Conservation (phyloP, 2,113 vertebrate genomes). For the Gambusia affinis region DNA sequence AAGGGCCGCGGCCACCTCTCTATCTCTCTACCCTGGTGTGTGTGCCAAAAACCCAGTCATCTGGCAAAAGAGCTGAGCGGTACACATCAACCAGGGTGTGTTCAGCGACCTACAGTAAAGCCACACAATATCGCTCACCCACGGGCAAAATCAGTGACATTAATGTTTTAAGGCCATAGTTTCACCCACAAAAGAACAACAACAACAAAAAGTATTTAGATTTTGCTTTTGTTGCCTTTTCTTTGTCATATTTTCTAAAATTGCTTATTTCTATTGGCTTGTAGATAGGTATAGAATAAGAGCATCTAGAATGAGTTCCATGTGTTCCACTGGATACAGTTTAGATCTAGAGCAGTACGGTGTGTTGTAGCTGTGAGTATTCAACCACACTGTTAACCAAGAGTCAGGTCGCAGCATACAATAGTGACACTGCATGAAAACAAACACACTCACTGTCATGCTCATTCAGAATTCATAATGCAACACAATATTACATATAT, state of each 20-base stretch:
- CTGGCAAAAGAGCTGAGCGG: constrained; percentile 78
- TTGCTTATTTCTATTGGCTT: too few relatives aligned
- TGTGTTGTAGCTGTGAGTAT: neutral
- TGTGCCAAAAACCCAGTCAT: constrained; percentile 59
- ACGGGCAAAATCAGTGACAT: constrained; percentile 17
- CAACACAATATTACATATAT: neutral
- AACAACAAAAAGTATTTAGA: too few relatives aligned
- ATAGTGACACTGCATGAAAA: neutral
- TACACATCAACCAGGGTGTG: constrained; percentile 61
- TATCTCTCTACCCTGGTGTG: neutral
- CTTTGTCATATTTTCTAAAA: neutral
- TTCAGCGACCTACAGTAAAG: constrained; percentile 56
- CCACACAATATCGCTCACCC: constrained; percentile 35
- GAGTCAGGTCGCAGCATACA: neutral
- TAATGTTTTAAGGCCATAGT: too few relatives aligned
- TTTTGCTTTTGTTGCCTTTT: neutral
- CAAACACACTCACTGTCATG: neutral
- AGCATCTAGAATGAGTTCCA: neutral
- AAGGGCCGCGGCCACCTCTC: constrained; percentile 36
- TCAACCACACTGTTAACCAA: neutral
- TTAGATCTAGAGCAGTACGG: too few relatives aligned
- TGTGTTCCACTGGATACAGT: neutral
- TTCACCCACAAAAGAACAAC: neutral
- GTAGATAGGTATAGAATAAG: too few relatives aligned
- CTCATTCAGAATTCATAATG: neutral